phyloP scores from a whole-genome alignment of 2,888 invertebrate genomes.

The Priocnemis perturbator region DNA sequence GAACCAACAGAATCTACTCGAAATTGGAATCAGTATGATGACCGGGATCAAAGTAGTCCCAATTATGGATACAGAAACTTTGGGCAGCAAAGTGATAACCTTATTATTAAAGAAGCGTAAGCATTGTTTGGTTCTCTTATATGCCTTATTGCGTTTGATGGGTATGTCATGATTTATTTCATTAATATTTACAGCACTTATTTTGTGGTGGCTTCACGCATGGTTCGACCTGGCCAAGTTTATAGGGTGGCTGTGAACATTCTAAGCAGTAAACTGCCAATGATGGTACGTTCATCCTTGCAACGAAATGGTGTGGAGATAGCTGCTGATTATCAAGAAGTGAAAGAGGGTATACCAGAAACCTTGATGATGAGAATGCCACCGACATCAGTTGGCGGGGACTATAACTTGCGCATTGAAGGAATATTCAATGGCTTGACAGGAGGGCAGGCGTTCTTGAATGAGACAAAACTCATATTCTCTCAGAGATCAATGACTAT shows the following conservation, averaged over 20 bases:
- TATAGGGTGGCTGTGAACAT: conserved; percentile 92
- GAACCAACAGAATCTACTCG: conserved; percentile 53
- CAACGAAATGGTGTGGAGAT: conserved; percentile 93
- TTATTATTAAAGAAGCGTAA: conserved; percentile 70
- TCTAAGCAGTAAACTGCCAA: conserved; percentile 85
- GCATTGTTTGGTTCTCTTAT: conserved; percentile 37
- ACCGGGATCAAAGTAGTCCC: conserved; percentile 47
- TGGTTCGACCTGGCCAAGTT: conserved; percentile 93
- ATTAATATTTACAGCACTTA: conserved; percentile 83
- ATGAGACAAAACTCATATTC: conserved; percentile 90
- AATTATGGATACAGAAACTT: conserved; percentile 40
- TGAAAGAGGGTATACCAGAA: conserved; percentile 91
- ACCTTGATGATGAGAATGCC: conserved; percentile 94
- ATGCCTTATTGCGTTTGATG: background rate
- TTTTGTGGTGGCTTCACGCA: conserved; percentile 92
- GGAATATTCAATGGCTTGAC: conserved; percentile 86
- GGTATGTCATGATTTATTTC: background rate
- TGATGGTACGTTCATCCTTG: conserved; percentile 92
- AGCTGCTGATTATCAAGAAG: conserved; percentile 86
- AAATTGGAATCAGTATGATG: conserved; percentile 59
- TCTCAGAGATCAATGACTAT: conserved; percentile 95
- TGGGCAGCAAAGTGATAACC: conserved; percentile 49
- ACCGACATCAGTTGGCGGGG: conserved; percentile 87
- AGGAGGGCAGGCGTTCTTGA: conserved; percentile 92
- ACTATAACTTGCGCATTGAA: conserved; percentile 90